A percentile compares a stretch with the other conserved stretches of the same genome.
These are phyloP conservation scores for Aplochiton taeniatus DNA, from an alignment of 2,797 vertebrate genomes.

Conservation along the genomic window DNA sequence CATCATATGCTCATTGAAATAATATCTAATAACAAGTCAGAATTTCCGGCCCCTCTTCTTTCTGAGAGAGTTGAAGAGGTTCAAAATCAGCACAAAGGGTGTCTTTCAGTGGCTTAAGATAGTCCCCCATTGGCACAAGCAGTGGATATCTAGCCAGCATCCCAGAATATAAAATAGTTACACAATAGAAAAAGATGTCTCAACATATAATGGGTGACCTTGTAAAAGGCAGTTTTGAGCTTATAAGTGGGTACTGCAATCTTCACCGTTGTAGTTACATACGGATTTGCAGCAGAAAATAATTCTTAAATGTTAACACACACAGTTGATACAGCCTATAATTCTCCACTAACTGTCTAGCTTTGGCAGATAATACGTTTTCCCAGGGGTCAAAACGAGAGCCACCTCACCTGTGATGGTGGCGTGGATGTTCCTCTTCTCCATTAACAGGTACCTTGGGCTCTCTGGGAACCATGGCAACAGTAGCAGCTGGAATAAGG, in stretches of 20 bases:
- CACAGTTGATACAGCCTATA: no score
- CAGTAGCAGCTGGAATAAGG: conserved; percentile 81
- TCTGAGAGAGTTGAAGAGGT: conserved; percentile 9
- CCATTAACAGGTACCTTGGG: conserved; percentile 88
- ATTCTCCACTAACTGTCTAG: background rate
- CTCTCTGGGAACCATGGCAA: conserved; percentile 92
- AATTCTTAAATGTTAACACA: no score
- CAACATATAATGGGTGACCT: background rate
- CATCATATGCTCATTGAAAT: no score
- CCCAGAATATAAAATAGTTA: background rate
- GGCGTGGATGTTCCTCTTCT: conserved; percentile 77
- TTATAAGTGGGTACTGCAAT: background rate
- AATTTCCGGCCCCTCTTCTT: conserved; percentile 4
- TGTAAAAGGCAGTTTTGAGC: background rate
- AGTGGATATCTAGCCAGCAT: background rate
- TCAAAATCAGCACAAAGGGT: conserved; percentile 6
- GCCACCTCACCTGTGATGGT: conserved; percentile 78
- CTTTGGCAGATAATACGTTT: background rate
- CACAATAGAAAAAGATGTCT: background rate
- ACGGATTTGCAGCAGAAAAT: no score
- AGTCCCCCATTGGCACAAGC: background rate
- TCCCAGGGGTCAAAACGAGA: background rate
- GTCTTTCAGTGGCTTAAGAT: background rate
- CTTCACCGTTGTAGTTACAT: no score
- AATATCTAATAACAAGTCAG: conserved; percentile 3